phyloP scores from a whole-genome alignment of 2,113 vertebrate genomes.

The Rissa tridactyla region DNA sequence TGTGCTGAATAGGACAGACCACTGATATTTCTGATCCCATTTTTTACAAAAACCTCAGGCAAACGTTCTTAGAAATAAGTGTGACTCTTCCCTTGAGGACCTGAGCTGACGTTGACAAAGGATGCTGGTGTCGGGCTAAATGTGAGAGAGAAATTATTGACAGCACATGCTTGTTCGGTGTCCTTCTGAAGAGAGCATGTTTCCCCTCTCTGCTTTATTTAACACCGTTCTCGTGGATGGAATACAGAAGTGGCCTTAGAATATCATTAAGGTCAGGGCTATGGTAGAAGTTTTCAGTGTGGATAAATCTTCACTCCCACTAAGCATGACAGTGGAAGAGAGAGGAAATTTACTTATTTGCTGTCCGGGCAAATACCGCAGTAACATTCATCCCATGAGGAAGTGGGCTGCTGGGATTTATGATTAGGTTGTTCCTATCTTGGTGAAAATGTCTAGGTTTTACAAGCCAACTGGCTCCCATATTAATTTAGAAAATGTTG shows the following conservation, averaged over 20 bases:
- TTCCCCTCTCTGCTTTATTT: not conserved
- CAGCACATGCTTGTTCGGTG: not conserved
- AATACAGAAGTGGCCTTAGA: not conserved
- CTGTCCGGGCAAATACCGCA: not conserved
- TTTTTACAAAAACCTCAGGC: not conserved
- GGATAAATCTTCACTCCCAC: not conserved
- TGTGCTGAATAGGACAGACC: not conserved
- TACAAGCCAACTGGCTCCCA: not conserved
- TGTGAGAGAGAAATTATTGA: not conserved
- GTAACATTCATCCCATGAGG: not conserved
- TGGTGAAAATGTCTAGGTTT: not conserved
- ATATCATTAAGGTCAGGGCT: not conserved
- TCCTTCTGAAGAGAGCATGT: not conserved
- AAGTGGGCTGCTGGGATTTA: not conserved
- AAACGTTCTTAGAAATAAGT: not conserved
- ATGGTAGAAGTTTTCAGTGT: not conserved
- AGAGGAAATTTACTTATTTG: not conserved
- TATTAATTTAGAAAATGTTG: not conserved
- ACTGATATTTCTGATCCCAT: not conserved
- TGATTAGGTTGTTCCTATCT: not conserved
- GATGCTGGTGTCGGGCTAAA: not conserved
- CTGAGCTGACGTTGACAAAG: not conserved
- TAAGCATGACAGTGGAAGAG: not conserved
- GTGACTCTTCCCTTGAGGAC: not conserved
- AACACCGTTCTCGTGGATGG: not conserved